Evolutionary conservation across 2,888 invertebrate genomes (phyloP), one percentile per base, ranked within the genome.

Genomic region (Lepidocyrtoides sp.): DNA sequence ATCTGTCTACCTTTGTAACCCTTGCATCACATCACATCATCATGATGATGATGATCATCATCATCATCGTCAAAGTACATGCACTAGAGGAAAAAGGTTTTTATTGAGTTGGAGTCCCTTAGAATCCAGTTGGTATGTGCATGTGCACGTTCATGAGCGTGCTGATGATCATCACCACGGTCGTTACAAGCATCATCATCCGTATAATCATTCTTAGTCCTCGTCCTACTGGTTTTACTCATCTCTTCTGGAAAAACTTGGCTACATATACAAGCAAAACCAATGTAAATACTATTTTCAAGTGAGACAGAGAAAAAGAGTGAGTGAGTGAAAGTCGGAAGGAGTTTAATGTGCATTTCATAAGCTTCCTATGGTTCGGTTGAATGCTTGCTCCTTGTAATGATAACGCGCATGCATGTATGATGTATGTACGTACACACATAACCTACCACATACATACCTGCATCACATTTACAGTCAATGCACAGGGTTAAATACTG

Each of bases 151-250:
- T 69, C 69, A 36, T 41, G 41, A 69, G n/a, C 69, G 41, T 69
- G 69, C 41, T 69, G 69, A 41, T 69, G 69, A 69, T 69, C 41
- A 69, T 41, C 17, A 36, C 41, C 20, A 69, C 26, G 69, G 69
- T 69, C 36, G 69, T 69, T 69, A 69, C 41, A 41, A 69, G 36
- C 69, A 69, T 69, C 69, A 69, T 69, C 69, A 41, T 69, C 41
- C 7, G 8, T 41, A 17, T 69, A 8, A 66, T 14, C 32, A 32
- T 29, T n/a, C 29, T 10, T 41, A 20, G 36, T 14, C 10, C 69
- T 36, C 8, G 17, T 20, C 5, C 69, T 20, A 12, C 63, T 63
- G 14, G 29, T 36, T 17, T 10, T 20, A 36, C 17, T 63, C 17
- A 20, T 57, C 20, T 12, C 5, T 17, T 17, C 10, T 32, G 1